Evolutionary conservation across 2,113 vertebrate species (phyloP).

Genomic region (Polypterus bichir): DNA sequence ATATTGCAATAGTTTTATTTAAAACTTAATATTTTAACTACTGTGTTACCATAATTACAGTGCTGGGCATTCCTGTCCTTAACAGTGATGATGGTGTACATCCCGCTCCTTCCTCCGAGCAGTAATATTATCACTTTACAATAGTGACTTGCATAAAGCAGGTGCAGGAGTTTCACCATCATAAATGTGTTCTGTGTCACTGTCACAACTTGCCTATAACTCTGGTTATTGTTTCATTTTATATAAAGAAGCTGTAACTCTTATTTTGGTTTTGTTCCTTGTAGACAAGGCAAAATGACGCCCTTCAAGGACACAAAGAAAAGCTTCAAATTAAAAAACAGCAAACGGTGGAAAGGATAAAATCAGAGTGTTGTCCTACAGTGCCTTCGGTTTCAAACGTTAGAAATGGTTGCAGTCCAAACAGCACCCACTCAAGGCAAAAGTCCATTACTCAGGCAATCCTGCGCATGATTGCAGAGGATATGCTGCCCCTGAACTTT

Average conservation of each 20-base stretch:
- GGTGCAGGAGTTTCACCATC: too few species aligned
- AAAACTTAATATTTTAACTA: too few species aligned
- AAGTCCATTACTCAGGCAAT: conserved; percentile 36
- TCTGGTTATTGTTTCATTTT: too few species aligned
- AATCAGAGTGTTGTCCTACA: neutral
- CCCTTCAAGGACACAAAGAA: neutral
- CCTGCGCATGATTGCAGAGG: conserved; percentile 51
- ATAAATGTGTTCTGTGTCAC: too few species aligned
- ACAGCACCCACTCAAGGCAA: conserved; percentile 19
- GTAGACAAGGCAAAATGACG: neutral
- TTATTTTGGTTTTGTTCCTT: neutral
- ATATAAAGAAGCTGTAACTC: neutral
- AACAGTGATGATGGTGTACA: too few species aligned
- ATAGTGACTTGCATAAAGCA: too few species aligned
- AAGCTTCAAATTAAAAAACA: conserved; percentile 12
- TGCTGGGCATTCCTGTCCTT: too few species aligned
- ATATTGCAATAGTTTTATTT: too few species aligned
- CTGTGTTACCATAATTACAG: too few species aligned
- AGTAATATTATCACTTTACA: too few species aligned
- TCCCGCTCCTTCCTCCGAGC: too few species aligned
- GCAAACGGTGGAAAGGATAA: neutral
- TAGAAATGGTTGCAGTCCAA: conserved; percentile 15
- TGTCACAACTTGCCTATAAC: too few species aligned
- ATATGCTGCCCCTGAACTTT: conserved; percentile 59
- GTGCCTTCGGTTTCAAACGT: neutral